A percentile compares a stretch with the other conserved stretches of the same genome.
These are phyloP conservation scores for Salarias fasciatus DNA, from an alignment of 2,797 vertebrate genomes.

Conservation along the genomic window DNA sequence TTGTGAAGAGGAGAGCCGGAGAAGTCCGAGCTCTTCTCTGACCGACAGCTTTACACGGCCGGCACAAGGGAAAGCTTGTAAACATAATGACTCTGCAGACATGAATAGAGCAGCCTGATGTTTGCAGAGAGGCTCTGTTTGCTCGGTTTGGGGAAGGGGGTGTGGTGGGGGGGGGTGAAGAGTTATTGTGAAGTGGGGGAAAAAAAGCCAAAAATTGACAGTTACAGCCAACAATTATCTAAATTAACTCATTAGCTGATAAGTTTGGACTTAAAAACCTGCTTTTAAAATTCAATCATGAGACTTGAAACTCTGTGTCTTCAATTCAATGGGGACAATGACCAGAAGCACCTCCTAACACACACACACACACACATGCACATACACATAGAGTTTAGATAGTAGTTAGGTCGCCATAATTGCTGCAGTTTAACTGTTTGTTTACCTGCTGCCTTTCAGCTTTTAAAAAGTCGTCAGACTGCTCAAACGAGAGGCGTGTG, in stretches of 20 bases:
- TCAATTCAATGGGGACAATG: too few relatives aligned
- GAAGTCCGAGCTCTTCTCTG: slow-evolving; percentile 15
- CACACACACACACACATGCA: too few relatives aligned
- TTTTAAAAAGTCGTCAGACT: not conserved
- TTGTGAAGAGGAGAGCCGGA: slow-evolving; percentile 1
- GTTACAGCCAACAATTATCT: too few relatives aligned
- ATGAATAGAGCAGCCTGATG: slow-evolving; percentile 1
- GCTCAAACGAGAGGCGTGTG: not conserved
- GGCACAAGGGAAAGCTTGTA: slow-evolving; percentile 31
- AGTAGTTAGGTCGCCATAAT: too few relatives aligned
- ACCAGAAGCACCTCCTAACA: not conserved
- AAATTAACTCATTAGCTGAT: too few relatives aligned
- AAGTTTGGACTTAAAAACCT: too few relatives aligned
- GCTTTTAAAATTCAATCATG: too few relatives aligned
- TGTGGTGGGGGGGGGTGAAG: too few relatives aligned
- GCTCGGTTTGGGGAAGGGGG: too few relatives aligned
- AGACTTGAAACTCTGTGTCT: too few relatives aligned
- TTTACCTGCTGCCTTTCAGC: not conserved
- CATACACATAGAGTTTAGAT: too few relatives aligned
- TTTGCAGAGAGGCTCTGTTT: slow-evolving; percentile 26
- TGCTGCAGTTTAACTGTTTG: too few relatives aligned
- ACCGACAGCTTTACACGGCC: slow-evolving; percentile 61
- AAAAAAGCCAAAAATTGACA: not conserved
- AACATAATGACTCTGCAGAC: slow-evolving; percentile 48
- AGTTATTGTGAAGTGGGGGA: not conserved